These are phyloP conservation scores for Frieseomelitta varia DNA, from an alignment of 1,140 invertebrate species.

Conservation along the genomic window DNA sequence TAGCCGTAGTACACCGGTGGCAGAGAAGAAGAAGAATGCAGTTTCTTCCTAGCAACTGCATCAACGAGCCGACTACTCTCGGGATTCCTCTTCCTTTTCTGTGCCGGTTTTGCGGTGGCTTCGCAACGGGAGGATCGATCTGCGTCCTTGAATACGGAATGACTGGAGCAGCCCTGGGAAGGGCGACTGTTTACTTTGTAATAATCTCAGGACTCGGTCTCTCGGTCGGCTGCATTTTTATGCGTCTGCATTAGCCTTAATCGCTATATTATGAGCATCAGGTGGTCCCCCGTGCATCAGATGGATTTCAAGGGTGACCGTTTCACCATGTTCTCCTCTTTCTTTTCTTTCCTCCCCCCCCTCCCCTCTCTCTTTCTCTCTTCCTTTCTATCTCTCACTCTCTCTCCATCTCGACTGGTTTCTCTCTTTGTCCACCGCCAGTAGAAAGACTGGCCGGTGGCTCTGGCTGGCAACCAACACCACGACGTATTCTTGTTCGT, in stretches of 20 bases:
- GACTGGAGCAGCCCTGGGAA: constrained; percentile 56
- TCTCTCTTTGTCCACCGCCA: constrained; percentile 5
- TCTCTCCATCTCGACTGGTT: not conserved
- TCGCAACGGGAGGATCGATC: constrained; percentile 44
- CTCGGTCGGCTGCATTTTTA: constrained; percentile 67
- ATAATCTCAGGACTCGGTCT: constrained; percentile 64
- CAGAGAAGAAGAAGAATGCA: constrained; percentile 22
- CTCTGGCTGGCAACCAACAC: not conserved
- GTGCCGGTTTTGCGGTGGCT: constrained; percentile 27
- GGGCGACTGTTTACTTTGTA: constrained; percentile 65
- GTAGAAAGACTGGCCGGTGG: not conserved
- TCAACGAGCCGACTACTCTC: not conserved
- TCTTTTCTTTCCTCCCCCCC: not conserved
- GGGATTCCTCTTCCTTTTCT: constrained; percentile 51
- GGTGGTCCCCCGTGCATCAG: constrained; percentile 32
- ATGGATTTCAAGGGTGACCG: constrained; percentile 25
- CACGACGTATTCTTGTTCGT: constrained; percentile 16
- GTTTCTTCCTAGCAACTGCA: constrained; percentile 48
- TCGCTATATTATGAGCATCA: constrained; percentile 61
- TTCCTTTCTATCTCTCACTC: too few relatives aligned
- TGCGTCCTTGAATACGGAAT: constrained; percentile 65
- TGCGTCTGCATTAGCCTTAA: constrained; percentile 66
- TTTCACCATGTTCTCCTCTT: not conserved
- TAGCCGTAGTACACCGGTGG: not conserved
- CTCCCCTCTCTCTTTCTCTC: not conserved